phyloP scores from a whole-genome alignment of 1,140 invertebrate genomes.

The Drosophila grimshawi region DNA sequence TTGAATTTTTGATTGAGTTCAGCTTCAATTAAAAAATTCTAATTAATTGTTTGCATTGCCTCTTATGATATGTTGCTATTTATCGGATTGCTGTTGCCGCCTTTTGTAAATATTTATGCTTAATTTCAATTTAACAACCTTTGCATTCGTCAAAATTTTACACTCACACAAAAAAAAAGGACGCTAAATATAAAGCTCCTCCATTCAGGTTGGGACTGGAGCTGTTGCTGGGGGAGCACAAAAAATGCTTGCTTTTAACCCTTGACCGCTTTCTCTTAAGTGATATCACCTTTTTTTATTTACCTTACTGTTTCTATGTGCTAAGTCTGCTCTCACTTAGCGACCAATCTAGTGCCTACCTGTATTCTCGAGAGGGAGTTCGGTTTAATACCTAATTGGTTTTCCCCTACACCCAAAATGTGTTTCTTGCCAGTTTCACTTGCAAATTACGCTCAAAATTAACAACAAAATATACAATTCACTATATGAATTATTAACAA shows the following conservation, averaged over 20 bases:
- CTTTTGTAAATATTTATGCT: slow-evolving; percentile 78
- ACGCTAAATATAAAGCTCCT: slow-evolving; percentile 37
- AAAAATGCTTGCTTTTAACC: slow-evolving; percentile 45
- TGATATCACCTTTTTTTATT: slow-evolving; percentile 60
- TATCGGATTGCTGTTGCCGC: slow-evolving; percentile 48
- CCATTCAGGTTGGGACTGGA: slow-evolving; percentile 1
- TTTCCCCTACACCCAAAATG: slow-evolving; percentile 9
- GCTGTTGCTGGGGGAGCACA: slow-evolving; percentile 10
- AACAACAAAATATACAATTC: slow-evolving; percentile 62
- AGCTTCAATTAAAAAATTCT: slow-evolving; percentile 42
- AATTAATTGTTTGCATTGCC: slow-evolving; percentile 49
- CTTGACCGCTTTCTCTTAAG: slow-evolving; percentile 45
- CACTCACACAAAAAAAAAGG: slow-evolving; percentile 42
- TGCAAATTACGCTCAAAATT: slow-evolving; percentile 67
- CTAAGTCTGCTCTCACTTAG: slow-evolving; percentile 18
- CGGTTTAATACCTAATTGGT: slow-evolving; percentile 44
- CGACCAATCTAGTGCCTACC: slow-evolving; percentile 21
- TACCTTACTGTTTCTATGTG: neutral
- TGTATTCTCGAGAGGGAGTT: slow-evolving; percentile 16
- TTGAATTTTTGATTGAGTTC: slow-evolving; percentile 24
- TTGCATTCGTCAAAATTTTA: slow-evolving; percentile 42
- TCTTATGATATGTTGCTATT: slow-evolving; percentile 76
- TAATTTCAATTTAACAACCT: slow-evolving; percentile 76
- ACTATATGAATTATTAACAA: slow-evolving; percentile 40
- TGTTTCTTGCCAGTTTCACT: slow-evolving; percentile 10